Evolutionary conservation across 2,888 invertebrate genomes (phyloP).

Genomic region (Beris morrisii): DNA sequence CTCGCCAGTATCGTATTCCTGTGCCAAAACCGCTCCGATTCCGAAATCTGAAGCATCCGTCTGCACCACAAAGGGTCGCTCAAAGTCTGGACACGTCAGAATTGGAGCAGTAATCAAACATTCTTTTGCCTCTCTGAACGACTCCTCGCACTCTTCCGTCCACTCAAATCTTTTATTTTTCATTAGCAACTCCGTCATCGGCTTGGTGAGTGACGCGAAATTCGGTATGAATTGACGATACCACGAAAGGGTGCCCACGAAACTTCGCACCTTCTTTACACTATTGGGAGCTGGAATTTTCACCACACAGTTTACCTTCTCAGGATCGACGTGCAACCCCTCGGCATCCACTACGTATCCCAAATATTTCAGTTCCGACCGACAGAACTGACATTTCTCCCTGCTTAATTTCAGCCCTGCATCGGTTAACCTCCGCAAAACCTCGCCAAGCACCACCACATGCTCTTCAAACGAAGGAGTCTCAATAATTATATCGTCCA

Average conservation of each 20-base stretch:
- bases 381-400: conserved; percentile 16
- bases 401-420: conserved; percentile 11
- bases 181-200: neutral
- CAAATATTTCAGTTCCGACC: conserved; percentile 19
- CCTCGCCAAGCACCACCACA: conserved; percentile 2
- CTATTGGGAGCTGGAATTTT: neutral
- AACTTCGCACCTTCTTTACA: conserved; percentile 3
- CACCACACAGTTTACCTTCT: conserved; percentile 13
- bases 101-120: conserved; percentile 5
- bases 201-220: conserved; percentile 4
- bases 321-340: conserved; percentile 5
- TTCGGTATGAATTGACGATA: conserved; percentile 16
- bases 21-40: conserved; percentile 10
- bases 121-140: neutral
- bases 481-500: conserved; percentile 25
- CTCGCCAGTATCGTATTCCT: conserved; percentile 33
- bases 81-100: conserved; percentile 13
- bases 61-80: conserved; percentile 8
- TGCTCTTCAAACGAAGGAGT: conserved; percentile 15
- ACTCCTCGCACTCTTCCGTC: neutral
- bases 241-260: conserved; percentile 25
- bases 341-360: conserved; percentile 17
- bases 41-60: conserved; percentile 24
- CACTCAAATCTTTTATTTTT: conserved; percentile 10
- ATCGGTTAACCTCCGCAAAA: neutral